Base-by-base conservation (phyloP, 2,888 invertebrate species). In the Lobophora halterata region DNA sequence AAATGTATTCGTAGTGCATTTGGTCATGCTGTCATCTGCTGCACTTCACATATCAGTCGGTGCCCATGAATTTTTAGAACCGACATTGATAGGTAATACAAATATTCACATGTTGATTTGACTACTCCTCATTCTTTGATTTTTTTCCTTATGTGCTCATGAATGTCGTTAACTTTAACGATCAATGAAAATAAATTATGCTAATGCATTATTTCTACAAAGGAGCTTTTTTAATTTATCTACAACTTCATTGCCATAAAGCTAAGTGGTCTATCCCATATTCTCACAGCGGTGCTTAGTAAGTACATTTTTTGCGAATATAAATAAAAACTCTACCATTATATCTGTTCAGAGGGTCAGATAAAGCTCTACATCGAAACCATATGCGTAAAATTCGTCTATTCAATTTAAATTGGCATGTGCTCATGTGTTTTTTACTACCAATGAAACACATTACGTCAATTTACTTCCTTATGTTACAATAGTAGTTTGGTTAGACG, bases 11-110 rank as follows among this genome's bases (percentile, higher is more conserved):
- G 61, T 58, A 54, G 57, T 65, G 65, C 70, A 71, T 55, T 63
- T 54, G 63, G 65, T 72, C 65, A 65, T 54, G n/a, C 62, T 70
- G 72, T 75, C 73, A 75, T 78, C 71, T 71, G 69, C 61, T 64
- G 31, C 26, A 41, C 11, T 32, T n/a, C 47, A 64, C 61, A 58
- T 57, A 59, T 55, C 54, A 42, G 34, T 27, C 23, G n/a, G n/a
- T n/a, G n/a, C n/a, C n/a, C n/a, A n/a, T n/a, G 19, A 11, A 7
- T 30, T 23, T 30, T 21, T 21, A 25, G 9, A 10, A 4, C 17
- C 10, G 3, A 5, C 11, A 1, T n/a, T 2, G 11, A 4, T 11
- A 21, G 6, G 13, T 30, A 21, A n/a, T n/a, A n/a, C n/a, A n/a
- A n/a, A n/a, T n/a, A n/a, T n/a, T n/a, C n/a, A n/a, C n/a, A n/a